These are phyloP conservation scores for Aratinga solstitialis DNA, from an alignment of 2,797 vertebrate species.

Conservation along the genomic window DNA sequence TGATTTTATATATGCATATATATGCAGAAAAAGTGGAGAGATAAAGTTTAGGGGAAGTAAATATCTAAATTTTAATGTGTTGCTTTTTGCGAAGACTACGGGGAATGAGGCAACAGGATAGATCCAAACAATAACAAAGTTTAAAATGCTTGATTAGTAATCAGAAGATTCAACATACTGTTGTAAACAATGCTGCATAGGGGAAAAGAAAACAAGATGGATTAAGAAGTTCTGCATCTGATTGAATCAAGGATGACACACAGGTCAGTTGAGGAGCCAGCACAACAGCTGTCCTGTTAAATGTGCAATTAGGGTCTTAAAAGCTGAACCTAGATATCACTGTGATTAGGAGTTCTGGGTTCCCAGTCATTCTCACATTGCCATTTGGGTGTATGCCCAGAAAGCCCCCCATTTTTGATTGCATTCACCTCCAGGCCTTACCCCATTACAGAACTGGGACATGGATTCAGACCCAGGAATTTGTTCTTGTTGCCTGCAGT, in stretches of 20 bases:
- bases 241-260: not conserved
- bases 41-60: not conserved
- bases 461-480: not conserved
- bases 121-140: not conserved
- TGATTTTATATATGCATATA: not conserved
- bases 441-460: rapidly evolving
- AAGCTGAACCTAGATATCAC: not conserved
- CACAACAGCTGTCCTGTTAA: conserved; percentile 1
- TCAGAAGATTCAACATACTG: not conserved
- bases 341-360: not conserved
- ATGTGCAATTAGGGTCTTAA: not conserved
- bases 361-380: not conserved
- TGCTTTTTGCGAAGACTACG: not conserved
- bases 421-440: not conserved
- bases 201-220: not conserved
- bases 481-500: not conserved
- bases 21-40: not conserved
- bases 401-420: not conserved
- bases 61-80: not conserved
- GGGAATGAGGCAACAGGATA: not conserved
- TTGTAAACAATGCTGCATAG: conserved; percentile 13
- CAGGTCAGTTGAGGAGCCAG: not conserved
- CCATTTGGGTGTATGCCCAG: not conserved
- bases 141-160: not conserved
- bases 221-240: not conserved